Evolutionary conservation across 1,140 invertebrate species (phyloP), one percentile per base, ranked within the genome.

Genomic region (Bombus soroeensis): DNA sequence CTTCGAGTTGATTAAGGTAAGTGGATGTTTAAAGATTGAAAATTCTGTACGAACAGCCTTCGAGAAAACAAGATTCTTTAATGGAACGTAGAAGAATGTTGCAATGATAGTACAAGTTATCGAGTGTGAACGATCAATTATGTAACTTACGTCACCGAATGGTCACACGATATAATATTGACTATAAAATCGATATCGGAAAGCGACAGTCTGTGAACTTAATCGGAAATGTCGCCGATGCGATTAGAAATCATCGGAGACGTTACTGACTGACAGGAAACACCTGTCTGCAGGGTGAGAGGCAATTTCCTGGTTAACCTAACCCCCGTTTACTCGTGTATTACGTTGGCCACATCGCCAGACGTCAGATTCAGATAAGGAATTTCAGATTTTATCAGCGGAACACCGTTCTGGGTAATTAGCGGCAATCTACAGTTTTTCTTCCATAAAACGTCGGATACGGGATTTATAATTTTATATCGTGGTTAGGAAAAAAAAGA

Each of bases 241-340:
- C 86, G 88, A 91, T 92, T 92, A 91, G 88, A 78, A 89, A 92
- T 92, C 86, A 87, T 71, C 82, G 66, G 84, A 87, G 83, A 90
- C 70, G 81, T 86, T 87, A 77, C 66, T 85, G 73, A 83, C 73
- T 80, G 77, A 72, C 75, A 83, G 90, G 89, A 91, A 91, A 88
- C 89, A 87, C 87, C 88, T 90, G 88, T 92, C 89, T 89, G 83
- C 78, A 84, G 87, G 71, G 83, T 71, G 85, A 92, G 87, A 91
- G 85, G 90, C 88, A 92, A 92, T 92, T 92, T 92, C 89, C 90
- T 87, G 90, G 87, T 87, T 88, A 88, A 85, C 84, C 87, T 84
- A 70, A 89, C 72, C 71, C 59, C 77, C 72, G 81, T 87, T 85
- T 88, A 88, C 79, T 75, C 34, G 53, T 41, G 77, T 62, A 88